These are phyloP conservation scores for Leptobrachium leishanense DNA, from an alignment of 2,113 vertebrate species.

Conservation along the genomic window DNA sequence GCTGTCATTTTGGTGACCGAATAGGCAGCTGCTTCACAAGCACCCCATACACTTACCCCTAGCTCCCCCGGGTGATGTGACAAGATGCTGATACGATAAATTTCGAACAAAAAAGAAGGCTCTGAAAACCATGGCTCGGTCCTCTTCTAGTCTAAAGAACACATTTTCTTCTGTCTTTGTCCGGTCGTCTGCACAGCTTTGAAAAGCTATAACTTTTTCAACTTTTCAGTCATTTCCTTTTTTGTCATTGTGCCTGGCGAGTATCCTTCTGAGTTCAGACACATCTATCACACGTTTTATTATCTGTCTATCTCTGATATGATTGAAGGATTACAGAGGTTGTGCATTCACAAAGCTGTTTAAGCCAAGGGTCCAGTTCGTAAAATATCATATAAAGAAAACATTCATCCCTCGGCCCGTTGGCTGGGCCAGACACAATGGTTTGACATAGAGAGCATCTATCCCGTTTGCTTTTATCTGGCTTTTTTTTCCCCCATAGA, in stretches of 20 bases:
- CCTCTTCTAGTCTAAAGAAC: too few relatives aligned
- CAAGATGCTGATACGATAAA: too few relatives aligned
- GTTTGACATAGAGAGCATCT: background rate
- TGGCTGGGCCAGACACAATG: background rate
- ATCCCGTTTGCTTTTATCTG: constrained; percentile 4
- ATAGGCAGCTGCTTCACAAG: too few relatives aligned
- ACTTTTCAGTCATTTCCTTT: background rate
- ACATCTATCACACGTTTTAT: constrained; percentile 4
- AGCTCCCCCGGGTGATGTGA: too few relatives aligned
- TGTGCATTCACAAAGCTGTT: constrained; percentile 12
- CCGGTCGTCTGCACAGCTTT: too few relatives aligned
- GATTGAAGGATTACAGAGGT: constrained; percentile 33
- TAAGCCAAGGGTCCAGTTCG: constrained; percentile 20
- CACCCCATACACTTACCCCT: background rate
- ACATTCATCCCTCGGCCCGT: background rate
- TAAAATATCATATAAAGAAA: constrained; percentile 9
- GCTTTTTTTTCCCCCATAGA: background rate
- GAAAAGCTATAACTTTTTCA: too few relatives aligned
- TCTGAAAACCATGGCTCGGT: too few relatives aligned
- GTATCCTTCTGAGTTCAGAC: background rate
- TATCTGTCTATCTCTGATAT: constrained; percentile 19
- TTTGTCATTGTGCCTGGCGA: background rate
- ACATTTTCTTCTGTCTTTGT: too few relatives aligned
- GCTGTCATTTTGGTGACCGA: too few relatives aligned
- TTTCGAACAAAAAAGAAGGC: too few relatives aligned